Evolutionary conservation across 2,797 vertebrate genomes (phyloP), one percentile per base, ranked within the genome.

Genomic region (Semaprochilodus insignis): DNA sequence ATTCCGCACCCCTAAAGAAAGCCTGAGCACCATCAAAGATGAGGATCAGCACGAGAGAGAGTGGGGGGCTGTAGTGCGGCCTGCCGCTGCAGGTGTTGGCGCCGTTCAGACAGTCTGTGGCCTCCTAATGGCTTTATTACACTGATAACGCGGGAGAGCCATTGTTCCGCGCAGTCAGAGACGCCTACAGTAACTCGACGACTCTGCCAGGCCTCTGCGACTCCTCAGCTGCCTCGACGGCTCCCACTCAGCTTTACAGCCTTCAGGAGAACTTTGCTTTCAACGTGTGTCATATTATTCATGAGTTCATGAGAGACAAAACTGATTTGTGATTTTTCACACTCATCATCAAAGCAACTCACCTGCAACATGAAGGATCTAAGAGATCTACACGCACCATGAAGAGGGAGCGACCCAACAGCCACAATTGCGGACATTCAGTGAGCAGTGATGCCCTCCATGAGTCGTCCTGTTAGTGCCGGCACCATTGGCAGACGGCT

Each of bases 11-110:
- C 81, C 86, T 81, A 85, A 82, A 59, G 62, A 85, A 77, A 85
- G 81, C 77, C 76, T 77, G 69, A 81, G 72, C 87, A 79, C 81
- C 77, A 85, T 86, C 70, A 86, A 84, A 87, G 89, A 91, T 88
- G 86, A 84, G 72, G 87, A 89, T 90, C 87, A 78, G 77, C 80
- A 57, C 55, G 17, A 23, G 70, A 70, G 70, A 70, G 70, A 74
- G 81, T 72, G 51, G 78, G 34, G 27, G 27, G 63, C 71, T 69
- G 74, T 34, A 78, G 40, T 48, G 36, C n/a, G 19, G 65, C 51
- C 34, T 6, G 17, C 3, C 51, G 60, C 59, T 62, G 23, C 55
- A 55, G 88, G 70, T 72, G 13, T 10, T 36, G 57, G 54, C 57
- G 51, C 60, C 67, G 23, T 44, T 75, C 44, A 80, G 34, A 31